Percentiles rank a stretch among this genome's conserved stretches.
Conservation (phyloP, 64 coral and sea anemone species). For the Porites australiensis region DNA sequence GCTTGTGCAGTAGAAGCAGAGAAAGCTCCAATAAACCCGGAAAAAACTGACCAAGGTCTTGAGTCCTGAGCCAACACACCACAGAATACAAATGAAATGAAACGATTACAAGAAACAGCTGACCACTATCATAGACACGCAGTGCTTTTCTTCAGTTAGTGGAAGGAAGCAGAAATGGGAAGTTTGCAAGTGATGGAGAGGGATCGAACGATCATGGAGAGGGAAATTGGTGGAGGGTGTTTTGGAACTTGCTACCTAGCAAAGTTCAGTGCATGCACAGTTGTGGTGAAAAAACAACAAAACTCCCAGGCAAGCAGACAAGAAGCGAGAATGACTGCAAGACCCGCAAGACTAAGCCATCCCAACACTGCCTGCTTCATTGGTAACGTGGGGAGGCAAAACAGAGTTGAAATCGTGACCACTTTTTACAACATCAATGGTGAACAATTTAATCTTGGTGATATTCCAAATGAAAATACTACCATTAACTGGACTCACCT, state of each 20-base stretch:
- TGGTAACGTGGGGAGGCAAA: not conserved
- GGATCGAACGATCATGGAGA: slow-evolving; percentile 7
- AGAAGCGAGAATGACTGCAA: slow-evolving; percentile 22
- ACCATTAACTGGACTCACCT: not conserved
- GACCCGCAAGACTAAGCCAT: not conserved
- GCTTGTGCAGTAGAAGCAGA: not conserved
- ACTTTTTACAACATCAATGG: slow-evolving; percentile 16
- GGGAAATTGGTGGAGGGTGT: slow-evolving; percentile 30
- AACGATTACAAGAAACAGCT: not conserved
- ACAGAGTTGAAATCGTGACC: slow-evolving; percentile 10
- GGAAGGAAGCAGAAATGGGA: slow-evolving; percentile 49
- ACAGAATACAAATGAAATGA: too few species aligned
- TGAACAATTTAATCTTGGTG: not conserved
- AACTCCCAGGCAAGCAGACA: slow-evolving; percentile 1
- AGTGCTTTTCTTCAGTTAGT: slow-evolving; percentile 34
- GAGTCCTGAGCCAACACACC: not conserved
- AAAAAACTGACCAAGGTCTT: not conserved
- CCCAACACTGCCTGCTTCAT: slow-evolving; percentile 20
- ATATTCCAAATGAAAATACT: not conserved
- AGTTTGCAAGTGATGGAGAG: slow-evolving; percentile 20
- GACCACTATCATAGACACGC: slow-evolving; percentile 56
- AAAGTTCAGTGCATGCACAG: slow-evolving; percentile 25
- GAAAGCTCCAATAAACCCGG: not conserved
- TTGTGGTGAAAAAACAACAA: slow-evolving; percentile 53
- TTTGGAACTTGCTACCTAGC: slow-evolving; percentile 50